Base-by-base conservation (phyloP, 1,140 invertebrate genomes). In the Oryctes rhinoceros region DNA sequence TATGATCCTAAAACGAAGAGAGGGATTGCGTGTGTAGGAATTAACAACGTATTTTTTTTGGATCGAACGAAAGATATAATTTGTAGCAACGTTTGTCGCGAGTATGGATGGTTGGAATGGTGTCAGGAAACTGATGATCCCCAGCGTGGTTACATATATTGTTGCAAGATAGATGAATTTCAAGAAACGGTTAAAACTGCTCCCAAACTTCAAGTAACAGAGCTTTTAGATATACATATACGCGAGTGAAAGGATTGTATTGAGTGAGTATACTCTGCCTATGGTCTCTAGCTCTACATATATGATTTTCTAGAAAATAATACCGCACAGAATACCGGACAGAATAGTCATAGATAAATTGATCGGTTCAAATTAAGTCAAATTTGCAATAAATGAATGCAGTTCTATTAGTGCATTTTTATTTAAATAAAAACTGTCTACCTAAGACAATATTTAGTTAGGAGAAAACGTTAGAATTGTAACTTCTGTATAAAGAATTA, bases 1-100 rank as follows among this genome's bases (percentile, higher is more conserved):
- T 90, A 92, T 81, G 89, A 93, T 81, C 86, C 88, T 15, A 10
- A 35, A 71, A 71, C 1, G 6, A 71, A 24, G 35, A 13, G 5
- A 35, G 92, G 90, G 2, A 90, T 91, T 1, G 92, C 90, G 2
- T 90, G 93, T 80, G 84, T 94, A 3, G 90, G 91, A 35, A 87
- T 92, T 18, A 94, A 94, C 84, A 92, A 94, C 86, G 92, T 92
- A 0, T 91, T 92, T 82, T 84, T 86, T 0, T 84, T 88, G 67
- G 86, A 87, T n/a, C 83, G 88, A 3, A 83, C 81, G 0, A 79
- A 84, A 1, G 87, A 91, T 78, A 87, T 88, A 24, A 89, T 93
- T 84, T 93, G 92, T 82, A 87, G 86, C 0, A 90, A 92, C 85
- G 86, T 90, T 3, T 90, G 90, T 65, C 84, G 87, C 15, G 87